phyloP scores from a whole-genome alignment of 1,140 invertebrate species.

The Choristoneura fumiferana region DNA sequence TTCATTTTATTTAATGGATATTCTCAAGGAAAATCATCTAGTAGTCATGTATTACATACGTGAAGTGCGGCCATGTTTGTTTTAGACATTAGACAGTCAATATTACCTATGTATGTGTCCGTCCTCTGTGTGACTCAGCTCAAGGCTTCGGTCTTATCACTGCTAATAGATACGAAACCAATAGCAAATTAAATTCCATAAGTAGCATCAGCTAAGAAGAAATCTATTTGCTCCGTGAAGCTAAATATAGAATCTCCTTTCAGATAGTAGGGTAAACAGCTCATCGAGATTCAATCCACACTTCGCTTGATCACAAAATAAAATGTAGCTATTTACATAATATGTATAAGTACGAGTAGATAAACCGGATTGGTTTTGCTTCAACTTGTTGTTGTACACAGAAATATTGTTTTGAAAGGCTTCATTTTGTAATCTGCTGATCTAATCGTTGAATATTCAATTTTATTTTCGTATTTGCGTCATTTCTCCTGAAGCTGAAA shows the following conservation, averaged over 20 bases:
- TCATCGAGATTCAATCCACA: slow-evolving; percentile 10
- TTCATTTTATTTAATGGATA: slow-evolving; percentile 8
- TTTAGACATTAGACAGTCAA: slow-evolving; percentile 45
- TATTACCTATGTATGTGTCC: slow-evolving; percentile 34
- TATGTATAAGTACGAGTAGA: no score
- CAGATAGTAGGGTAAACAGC: slow-evolving; percentile 1
- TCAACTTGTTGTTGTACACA: no score
- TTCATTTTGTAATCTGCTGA: no score
- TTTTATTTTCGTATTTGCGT: no score
- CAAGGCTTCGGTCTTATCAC: slow-evolving; percentile 30
- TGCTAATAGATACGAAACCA: slow-evolving; percentile 17
- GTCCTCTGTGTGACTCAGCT: slow-evolving; percentile 35
- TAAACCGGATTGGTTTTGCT: no score
- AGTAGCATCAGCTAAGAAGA: not conserved
- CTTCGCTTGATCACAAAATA: not conserved
- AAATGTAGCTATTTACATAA: no score
- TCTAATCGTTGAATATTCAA: no score
- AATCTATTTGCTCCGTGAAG: not conserved
- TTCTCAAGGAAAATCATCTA: slow-evolving; percentile 1
- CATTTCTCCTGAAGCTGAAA: no score
- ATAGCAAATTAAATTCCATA: slow-evolving; percentile 18
- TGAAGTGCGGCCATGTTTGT: slow-evolving; percentile 51
- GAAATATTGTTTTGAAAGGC: no score
- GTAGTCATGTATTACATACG: slow-evolving; percentile 22
- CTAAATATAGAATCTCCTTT: slow-evolving; percentile 8